Evolutionary conservation across 2,888 invertebrate genomes (phyloP), one percentile per base, ranked within the genome.

Genomic region (Philhelius pedissequus): DNA sequence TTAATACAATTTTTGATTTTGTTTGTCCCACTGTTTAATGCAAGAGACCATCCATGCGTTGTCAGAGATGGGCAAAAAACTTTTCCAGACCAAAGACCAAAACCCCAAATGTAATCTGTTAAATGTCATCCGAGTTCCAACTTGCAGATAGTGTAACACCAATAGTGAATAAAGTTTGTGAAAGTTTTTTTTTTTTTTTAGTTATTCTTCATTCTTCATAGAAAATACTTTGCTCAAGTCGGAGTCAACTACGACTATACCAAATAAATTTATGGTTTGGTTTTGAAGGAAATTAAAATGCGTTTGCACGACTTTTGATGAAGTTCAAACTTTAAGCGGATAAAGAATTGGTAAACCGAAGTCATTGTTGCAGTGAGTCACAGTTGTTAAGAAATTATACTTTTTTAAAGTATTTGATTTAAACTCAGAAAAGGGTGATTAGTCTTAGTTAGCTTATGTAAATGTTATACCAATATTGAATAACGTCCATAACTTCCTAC

Each of bases 101-200:
- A 78, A 58, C 43, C 60, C 45, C 81, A 66, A 60, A 20, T 50
- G 81, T 77, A 71, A 77, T 77, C 71, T 77, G 20, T 71, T 71
- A 71, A 68, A 71, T 60, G 81, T 71, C 70, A 81, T n/a, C 71
- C 27, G 43, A 58, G 56, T 70, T 76, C 8, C 54, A 64, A n/a
- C 40, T 60, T 45, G 15, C 30, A 62, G 54, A 60, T 40, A 48
- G 32, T 40, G 60, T 68, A 62, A 75, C 69, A 11, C 32, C 45
- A 69, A n/a, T n/a, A 38, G 69, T 69, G 38, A 75, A 75, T 75
- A 25, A 25, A n/a, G 30, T 70, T 54, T 27, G 56, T 27, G 7
- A 4, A 76, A 68, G 22, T 76, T 52, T 50, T 30, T 1, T 30
- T 4, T 8, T 45, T 35, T 35, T 22, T 20, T 25, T 30, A 20